Base-by-base conservation (phyloP, 2,113 vertebrate genomes). In the Salvator merianae region DNA sequence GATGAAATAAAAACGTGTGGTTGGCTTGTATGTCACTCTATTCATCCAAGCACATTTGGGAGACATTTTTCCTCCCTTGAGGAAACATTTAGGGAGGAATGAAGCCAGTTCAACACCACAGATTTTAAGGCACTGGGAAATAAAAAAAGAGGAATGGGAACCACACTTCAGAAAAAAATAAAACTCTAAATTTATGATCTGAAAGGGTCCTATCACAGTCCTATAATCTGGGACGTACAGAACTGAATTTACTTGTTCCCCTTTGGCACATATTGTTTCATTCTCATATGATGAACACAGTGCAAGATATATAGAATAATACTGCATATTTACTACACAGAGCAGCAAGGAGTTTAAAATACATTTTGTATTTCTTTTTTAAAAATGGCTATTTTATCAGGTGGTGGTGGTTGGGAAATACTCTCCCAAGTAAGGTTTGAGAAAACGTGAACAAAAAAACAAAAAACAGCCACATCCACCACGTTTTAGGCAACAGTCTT, bases 341-440 rank as follows among this genome's bases (percentile, higher is more conserved):
- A 89, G 89, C 88, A 92, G 93, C 87, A 89, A 90, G 71, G 83
- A 92, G 85, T 88, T 91, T 82, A 82, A 91, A 91, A 88, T 79
- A 90, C 90, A 89, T 92, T 88, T 93, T 92, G 92, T n/a, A 90
- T 80, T 90, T 79, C 55, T 92, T 84, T 92, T 77, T 22, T 91
- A 70, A 53, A 78, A 79, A 93, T 91, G 83, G 88, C 72, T 89
- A 85, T 79, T 88, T 83, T 87, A 91, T 87, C 87, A 92, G 55
- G 34, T 5, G 43, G 43, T 20, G 18, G 55, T 59, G 55, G 55
- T 88, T 91, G 88, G 91, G 88, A 92, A 92, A 93, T 47, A 83
- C 83, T 59, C 89, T 88, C 0, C 65, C 89, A 93, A 91, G 81
- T 86, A 85, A 87, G 75, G 38, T 77, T 89, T 88, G 38, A 77